Base-by-base conservation (phyloP, 2,797 vertebrate genomes). In the Sebastes reedi region DNA sequence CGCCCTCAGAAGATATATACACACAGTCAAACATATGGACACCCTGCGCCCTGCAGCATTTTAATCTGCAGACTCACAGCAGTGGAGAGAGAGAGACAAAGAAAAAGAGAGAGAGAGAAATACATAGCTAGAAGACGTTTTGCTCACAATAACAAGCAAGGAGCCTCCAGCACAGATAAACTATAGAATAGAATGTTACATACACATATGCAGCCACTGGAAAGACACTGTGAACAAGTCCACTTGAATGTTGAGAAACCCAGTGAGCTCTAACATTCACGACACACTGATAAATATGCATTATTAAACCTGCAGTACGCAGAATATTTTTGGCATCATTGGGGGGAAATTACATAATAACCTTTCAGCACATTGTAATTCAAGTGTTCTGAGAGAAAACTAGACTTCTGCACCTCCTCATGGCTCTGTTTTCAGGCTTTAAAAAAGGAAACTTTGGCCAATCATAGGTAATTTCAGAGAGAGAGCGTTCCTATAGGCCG, bases 121-220 rank as follows among this genome's bases (percentile, higher is more conserved):
- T 68, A 75, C 32, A 84, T 56, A 75, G 82, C 88, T 88, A 39
- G 80, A 88, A 91, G 85, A 87, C 67, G 75, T 89, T 92, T 89
- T 87, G 72, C 80, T 92, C 58, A 64, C 75, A 89, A 85, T 90
- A 89, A 92, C 86, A 91, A 85, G 86, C 72, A 72, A 73, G 62
- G 29, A 83, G 82, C 90, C 90, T 88, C 66, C 46, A 91, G 90
- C 84, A 55, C 39, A 81, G 73, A 90, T 86, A 84, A 85, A 86
- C 69, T 14, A 83, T 39, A 67, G 72, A 82, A 82, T 84, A 81
- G 74, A 81, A 79, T 56, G 67, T 18, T 55, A 62, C 12, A 67
- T 66, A 72, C 56, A 80, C 30, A 82, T 69, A 75, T 86, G 83
- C 81, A 81, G 75, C 75, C 79, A 80, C 34, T 62, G 59, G 61